Conservation (phyloP, 2,113 vertebrate genomes). For the Indri indri region DNA sequence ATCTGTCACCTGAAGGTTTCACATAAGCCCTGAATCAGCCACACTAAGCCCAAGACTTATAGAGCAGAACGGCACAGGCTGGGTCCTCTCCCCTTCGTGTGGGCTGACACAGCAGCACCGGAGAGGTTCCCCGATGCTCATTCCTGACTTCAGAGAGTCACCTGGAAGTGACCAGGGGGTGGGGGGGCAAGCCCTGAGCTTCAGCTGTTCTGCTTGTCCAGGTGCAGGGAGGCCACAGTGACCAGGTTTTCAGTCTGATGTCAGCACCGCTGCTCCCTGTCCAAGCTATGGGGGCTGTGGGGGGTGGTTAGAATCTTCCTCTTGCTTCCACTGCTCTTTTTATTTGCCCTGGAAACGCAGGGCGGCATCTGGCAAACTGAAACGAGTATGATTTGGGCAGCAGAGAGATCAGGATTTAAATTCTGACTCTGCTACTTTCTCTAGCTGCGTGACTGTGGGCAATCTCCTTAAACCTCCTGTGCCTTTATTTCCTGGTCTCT, state of each 20-base stretch:
- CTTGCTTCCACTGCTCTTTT: too few species aligned
- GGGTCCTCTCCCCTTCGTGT: fast-evolving
- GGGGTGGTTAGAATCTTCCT: neutral
- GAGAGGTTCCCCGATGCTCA: neutral
- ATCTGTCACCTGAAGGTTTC: neutral
- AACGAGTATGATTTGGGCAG: neutral
- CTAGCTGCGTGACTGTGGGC: neutral
- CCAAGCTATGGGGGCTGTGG: neutral
- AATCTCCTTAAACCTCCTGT: neutral
- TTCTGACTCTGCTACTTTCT: neutral
- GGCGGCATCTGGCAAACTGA: neutral
- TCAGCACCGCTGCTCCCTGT: neutral
- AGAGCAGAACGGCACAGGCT: neutral
- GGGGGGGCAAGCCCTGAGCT: neutral
- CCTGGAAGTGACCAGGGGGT: neutral
- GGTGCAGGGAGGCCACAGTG: neutral
- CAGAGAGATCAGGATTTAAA: neutral
- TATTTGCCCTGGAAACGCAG: neutral
- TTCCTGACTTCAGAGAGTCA: neutral
- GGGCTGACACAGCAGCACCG: neutral
- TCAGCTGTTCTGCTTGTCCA: neutral
- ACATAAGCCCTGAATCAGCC: fast-evolving
- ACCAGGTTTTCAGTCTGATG: neutral
- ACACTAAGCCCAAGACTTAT: neutral
- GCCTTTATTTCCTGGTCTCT: neutral